Evolutionary conservation across 1,140 invertebrate genomes (phyloP), one percentile per base, ranked within the genome.

Genomic region (Colletes latitarsis): DNA sequence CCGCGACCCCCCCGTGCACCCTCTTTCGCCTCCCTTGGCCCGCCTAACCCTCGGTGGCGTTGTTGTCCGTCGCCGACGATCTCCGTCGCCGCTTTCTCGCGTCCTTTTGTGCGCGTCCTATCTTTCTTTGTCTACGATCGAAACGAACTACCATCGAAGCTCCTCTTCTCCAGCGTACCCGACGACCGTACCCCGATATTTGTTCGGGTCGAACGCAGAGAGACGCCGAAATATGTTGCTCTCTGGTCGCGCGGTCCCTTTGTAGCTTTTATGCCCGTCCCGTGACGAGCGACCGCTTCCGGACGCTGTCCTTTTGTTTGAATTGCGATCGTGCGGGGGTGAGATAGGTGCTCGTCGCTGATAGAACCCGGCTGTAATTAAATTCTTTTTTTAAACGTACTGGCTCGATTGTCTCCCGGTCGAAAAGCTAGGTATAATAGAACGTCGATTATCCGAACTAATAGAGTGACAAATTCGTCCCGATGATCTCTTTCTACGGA

Each of bases 101-200:
- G 19, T 39, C 60, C 82, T 84, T 87, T 87, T 87, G 73, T 87
- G 46, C 21, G n/a, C 49, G 9, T 49, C 9, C 30, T 39, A 19
- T 12, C n/a, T 39, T 66, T 66, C 68, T 83, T 84, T 86, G 72
- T 86, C 71, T 68, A 76, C 62, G 75, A 86, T 79, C 63, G 53
- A 17, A 79, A 76, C 81, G 76, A 80, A 39, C 58, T 9, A 70
- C 3, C 57, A 46, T 66, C 64, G n/a, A 57, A 78, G 71, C 71
- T 85, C 68, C 72, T 73, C 68, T 86, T 83, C 76, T 67, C 66
- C 15, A 49, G 21, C 3, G 60, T 5, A 49, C 30, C 41, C 41
- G 43, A 57, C 55, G n/a, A 19, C 55, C 55, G 6, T 57, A n/a
- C n/a, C 8, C n/a, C 76, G 76, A 77, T 77, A 79, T 79, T 74